phyloP scores from a whole-genome alignment of 2,888 invertebrate species.

The Limnephilus rhombicus region DNA sequence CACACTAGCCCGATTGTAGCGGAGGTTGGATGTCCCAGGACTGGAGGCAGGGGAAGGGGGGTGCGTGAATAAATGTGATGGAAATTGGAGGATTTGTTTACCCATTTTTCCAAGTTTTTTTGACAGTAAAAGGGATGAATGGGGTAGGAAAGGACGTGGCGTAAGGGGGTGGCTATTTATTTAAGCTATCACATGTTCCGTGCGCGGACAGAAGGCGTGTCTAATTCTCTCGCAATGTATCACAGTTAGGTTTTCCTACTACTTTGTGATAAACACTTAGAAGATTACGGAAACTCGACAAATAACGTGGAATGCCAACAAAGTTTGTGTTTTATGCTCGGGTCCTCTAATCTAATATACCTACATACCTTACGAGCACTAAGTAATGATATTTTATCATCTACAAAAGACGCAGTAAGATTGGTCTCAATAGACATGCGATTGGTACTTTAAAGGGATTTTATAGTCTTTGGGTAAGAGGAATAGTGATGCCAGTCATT shows the following conservation, averaged over 20 bases:
- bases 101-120: constrained; percentile 76
- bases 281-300: not conserved
- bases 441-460: not conserved
- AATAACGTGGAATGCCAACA: not conserved
- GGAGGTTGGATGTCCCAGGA: constrained; percentile 16
- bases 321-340: not conserved
- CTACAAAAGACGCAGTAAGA: not conserved
- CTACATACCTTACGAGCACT: not conserved
- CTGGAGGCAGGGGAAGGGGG: constrained; percentile 55
- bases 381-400: not conserved
- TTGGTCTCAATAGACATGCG: not conserved
- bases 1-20: constrained; percentile 29
- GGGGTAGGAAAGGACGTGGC: constrained; percentile 58
- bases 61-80: constrained; percentile 76
- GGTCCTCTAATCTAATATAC: not conserved
- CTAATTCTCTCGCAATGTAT: constrained; percentile 25
- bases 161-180: constrained; percentile 73
- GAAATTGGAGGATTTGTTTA: constrained; percentile 80
- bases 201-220: constrained; percentile 55
- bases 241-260: not conserved
- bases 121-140: constrained; percentile 77
- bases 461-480: not conserved
- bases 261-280: constrained; percentile 4
- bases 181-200: constrained; percentile 76
- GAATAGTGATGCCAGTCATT: not conserved